These are phyloP conservation scores for Corbicula japonica DNA, from an alignment of 2,888 invertebrate species.

Conservation along the genomic window DNA sequence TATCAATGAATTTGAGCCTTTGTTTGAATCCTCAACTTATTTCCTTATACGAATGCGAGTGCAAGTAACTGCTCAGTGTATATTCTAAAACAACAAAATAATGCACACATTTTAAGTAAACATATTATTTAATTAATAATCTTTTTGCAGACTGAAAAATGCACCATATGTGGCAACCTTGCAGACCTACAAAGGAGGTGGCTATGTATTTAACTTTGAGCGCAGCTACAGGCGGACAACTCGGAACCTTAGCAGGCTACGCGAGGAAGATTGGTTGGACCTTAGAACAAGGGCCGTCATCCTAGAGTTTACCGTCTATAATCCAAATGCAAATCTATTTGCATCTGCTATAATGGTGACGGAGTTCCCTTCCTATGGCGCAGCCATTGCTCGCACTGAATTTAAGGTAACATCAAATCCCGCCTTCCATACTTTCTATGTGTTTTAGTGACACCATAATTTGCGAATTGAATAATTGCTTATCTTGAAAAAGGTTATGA, in stretches of 20 bases:
- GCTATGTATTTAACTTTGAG: slow-evolving; percentile 83
- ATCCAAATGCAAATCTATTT: slow-evolving; percentile 86
- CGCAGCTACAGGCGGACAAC: slow-evolving; percentile 80
- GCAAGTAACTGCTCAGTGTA: too few relatives aligned
- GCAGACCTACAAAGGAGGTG: slow-evolving; percentile 86
- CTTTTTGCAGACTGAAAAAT: slow-evolving; percentile 84
- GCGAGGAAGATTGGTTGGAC: slow-evolving; percentile 87
- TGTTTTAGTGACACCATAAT: too few relatives aligned
- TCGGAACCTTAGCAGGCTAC: slow-evolving; percentile 82
- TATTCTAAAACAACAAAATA: too few relatives aligned
- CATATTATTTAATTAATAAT: too few relatives aligned
- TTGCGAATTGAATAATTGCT: too few relatives aligned
- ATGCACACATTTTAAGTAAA: too few relatives aligned
- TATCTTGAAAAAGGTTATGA: too few relatives aligned
- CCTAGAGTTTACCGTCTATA: slow-evolving; percentile 88
- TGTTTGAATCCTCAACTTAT: too few relatives aligned
- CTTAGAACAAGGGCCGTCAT: slow-evolving; percentile 87
- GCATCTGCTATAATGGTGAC: slow-evolving; percentile 82
- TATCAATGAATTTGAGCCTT: too few relatives aligned
- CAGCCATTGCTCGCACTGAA: slow-evolving; percentile 79
- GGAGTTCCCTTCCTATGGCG: slow-evolving; percentile 84
- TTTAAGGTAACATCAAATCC: slow-evolving; percentile 83
- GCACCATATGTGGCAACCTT: slow-evolving; percentile 86
- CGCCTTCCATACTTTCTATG: too few relatives aligned
- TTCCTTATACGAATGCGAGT: too few relatives aligned